Conservation (phyloP, 2,888 invertebrate species). For the Lordiphosa andalusiaca region DNA sequence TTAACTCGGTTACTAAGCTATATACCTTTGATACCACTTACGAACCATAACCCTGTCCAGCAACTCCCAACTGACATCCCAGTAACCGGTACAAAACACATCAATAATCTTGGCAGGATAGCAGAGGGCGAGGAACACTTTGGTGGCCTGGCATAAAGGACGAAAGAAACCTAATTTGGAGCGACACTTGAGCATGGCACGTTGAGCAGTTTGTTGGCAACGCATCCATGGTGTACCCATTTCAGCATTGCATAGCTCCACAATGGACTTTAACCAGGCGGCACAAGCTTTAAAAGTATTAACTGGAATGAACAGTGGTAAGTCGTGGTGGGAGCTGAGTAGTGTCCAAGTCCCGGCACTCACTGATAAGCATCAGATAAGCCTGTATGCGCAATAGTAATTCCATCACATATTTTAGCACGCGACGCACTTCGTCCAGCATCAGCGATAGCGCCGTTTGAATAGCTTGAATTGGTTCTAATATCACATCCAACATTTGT, state of each 20-base stretch:
- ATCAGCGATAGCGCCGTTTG: conserved; percentile 84
- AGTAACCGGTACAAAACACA: conserved; percentile 85
- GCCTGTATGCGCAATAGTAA: conserved; percentile 83
- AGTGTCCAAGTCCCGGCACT: no score
- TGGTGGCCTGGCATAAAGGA: conserved; percentile 82
- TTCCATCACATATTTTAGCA: conserved; percentile 83
- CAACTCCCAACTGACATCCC: conserved; percentile 84
- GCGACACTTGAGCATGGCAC: conserved; percentile 84
- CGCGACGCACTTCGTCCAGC: conserved; percentile 83
- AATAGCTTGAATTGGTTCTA: conserved; percentile 85
- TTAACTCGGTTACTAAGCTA: neutral
- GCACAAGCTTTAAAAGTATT: conserved; percentile 86
- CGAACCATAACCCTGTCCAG: conserved; percentile 84
- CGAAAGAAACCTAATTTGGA: conserved; percentile 82
- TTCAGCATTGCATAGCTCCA: conserved; percentile 87
- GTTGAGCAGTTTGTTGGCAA: conserved; percentile 84
- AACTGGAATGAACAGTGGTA: conserved; percentile 81
- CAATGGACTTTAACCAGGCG: conserved; percentile 86
- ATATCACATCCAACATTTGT: conserved; percentile 84
- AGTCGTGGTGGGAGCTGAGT: no score
- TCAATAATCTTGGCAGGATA: conserved; percentile 84
- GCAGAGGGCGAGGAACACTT: conserved; percentile 84
- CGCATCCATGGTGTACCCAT: conserved; percentile 88
- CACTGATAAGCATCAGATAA: conserved; percentile 84
- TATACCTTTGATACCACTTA: conserved; percentile 77